These are phyloP conservation scores for Hydrolagus affinis DNA, from an alignment of 2,113 vertebrate genomes.

Conservation along the genomic window DNA sequence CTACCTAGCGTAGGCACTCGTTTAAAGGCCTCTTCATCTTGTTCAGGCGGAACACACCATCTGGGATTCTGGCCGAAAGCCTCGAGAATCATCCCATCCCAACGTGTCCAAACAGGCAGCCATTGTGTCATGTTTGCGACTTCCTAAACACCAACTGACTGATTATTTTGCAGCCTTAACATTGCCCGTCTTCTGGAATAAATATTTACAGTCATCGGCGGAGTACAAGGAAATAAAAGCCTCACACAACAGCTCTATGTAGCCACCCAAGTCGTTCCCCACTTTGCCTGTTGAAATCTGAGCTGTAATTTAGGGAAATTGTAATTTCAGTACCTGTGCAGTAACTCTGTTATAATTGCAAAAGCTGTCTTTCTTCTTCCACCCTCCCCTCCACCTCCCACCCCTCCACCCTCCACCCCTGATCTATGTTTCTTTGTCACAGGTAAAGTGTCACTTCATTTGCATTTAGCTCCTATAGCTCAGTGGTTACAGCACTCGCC, in stretches of 20 bases:
- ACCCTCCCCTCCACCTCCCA: too few species aligned
- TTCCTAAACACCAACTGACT: neutral
- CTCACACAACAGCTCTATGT: neutral
- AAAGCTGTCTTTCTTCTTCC: neutral
- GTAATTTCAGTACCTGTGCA: neutral
- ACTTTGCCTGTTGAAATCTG: neutral
- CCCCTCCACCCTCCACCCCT: neutral
- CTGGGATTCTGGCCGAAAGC: neutral
- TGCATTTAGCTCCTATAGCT: too few species aligned
- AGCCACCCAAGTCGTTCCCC: neutral
- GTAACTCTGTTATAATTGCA: neutral
- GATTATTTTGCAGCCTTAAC: constrained; percentile 2
- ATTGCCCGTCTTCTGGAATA: neutral
- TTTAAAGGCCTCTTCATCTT: neutral
- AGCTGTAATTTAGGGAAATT: neutral
- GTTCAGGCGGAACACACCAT: constrained; percentile 1
- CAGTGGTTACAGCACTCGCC: too few species aligned
- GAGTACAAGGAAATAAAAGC: neutral
- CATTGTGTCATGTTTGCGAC: neutral
- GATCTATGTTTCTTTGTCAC: neutral
- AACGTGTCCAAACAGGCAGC: neutral
- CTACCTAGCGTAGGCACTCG: neutral
- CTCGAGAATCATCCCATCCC: neutral
- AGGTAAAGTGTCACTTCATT: neutral
- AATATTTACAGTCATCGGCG: constrained; percentile 14